A percentile compares a stretch with the other conserved stretches of the same genome.
Conservation (phyloP, 2,888 invertebrate species). For the Drosophila flavopinicola region DNA sequence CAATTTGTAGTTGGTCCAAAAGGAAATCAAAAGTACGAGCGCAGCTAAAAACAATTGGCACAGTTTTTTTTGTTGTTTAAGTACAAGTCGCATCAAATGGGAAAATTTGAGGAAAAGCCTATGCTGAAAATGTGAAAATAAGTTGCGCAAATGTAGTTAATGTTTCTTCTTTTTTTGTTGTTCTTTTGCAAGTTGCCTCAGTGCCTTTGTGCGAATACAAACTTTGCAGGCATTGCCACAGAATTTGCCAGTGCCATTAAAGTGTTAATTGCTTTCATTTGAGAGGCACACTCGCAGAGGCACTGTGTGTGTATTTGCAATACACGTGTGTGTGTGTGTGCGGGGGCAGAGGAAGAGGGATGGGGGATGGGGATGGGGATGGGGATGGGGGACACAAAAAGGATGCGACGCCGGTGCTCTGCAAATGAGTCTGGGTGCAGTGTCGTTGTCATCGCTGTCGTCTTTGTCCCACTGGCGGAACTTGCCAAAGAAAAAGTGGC, state of each 20-base stretch:
- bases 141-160: constrained; percentile 27
- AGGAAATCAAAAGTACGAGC: constrained; percentile 8
- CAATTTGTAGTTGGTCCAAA: constrained; percentile 47
- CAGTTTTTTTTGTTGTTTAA: constrained; percentile 7
- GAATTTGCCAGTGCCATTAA: constrained; percentile 73
- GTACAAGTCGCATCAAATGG: background rate
- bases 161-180: constrained; percentile 18
- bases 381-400: constrained; percentile 25
- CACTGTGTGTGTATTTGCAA: constrained; percentile 26
- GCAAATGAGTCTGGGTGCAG: constrained; percentile 42
- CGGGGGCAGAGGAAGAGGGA: too few species aligned
- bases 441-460: constrained; percentile 7
- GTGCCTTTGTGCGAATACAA: constrained; percentile 43
- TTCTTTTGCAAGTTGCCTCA: constrained; percentile 9
- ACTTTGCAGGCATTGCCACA: constrained; percentile 51
- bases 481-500: constrained; percentile 63
- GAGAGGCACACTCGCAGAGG: constrained; percentile 41
- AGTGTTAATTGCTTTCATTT: constrained; percentile 77
- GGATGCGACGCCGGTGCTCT: constrained; percentile 33
- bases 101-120: constrained; percentile 19
- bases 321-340: constrained; percentile 32
- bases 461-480: constrained; percentile 55
- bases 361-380: too few species aligned
- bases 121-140: constrained; percentile 27
- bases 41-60: constrained; percentile 1